phyloP scores from a whole-genome alignment of 2,888 invertebrate genomes.

The Tortrix viridana region DNA sequence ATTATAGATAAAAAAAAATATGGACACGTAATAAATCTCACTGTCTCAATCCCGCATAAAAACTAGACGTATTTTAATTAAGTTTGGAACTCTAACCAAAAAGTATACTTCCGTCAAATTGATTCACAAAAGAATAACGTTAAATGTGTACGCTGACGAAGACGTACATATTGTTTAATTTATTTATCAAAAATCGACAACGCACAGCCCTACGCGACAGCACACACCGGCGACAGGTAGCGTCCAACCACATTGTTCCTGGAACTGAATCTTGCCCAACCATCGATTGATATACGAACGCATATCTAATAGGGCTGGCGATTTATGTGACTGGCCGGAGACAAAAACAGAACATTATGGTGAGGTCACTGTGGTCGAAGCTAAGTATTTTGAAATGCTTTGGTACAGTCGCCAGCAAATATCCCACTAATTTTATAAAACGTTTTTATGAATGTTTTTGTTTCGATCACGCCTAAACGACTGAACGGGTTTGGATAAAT shows the following conservation, averaged over 20 bases:
- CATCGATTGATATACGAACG: constrained; percentile 63
- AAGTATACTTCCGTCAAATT: neutral
- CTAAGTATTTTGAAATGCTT: constrained; percentile 47
- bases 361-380: constrained; percentile 48
- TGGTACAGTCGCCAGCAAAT: neutral
- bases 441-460: no score
- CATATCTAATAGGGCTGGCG: constrained; percentile 81
- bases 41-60: no score
- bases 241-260: constrained; percentile 77
- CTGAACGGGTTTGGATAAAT: no score
- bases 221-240: constrained; percentile 58
- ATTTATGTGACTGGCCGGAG: constrained; percentile 74
- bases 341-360: constrained; percentile 82
- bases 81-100: no score
- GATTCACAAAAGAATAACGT: neutral
- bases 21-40: no score
- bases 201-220: constrained; percentile 45
- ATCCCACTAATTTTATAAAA: no score
- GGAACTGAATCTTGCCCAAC: constrained; percentile 58
- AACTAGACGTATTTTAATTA: no score
- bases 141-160: no score
- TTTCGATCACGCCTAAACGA: no score
- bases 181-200: no score
- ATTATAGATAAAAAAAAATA: no score
- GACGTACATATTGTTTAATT: no score